These are phyloP conservation scores for Nipponia nippon DNA, from an alignment of 2,113 vertebrate genomes.

Conservation along the genomic window DNA sequence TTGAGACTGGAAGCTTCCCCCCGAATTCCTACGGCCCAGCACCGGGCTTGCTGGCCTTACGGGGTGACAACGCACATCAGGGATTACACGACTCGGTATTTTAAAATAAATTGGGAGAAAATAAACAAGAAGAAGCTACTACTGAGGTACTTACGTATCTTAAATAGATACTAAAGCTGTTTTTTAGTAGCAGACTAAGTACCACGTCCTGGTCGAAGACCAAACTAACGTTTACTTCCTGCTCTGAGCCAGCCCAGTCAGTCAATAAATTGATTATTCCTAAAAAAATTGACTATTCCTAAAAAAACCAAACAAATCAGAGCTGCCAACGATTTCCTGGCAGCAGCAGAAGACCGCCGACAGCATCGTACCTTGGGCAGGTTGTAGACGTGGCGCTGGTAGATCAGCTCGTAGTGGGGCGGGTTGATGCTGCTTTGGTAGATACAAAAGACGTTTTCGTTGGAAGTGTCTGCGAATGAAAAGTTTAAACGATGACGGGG, in stretches of 20 bases:
- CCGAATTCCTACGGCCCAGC: rapidly evolving
- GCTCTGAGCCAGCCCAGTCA: neutral
- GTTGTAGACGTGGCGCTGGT: conserved; percentile 89
- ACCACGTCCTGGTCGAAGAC: rapidly evolving
- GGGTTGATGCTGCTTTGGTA: conserved; percentile 91
- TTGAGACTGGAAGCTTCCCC: neutral
- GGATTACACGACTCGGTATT: rapidly evolving
- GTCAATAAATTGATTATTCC: neutral
- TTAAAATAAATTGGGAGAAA: neutral
- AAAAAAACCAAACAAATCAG: neutral
- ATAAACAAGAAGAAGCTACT: neutral
- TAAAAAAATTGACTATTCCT: neutral
- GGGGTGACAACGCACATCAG: neutral
- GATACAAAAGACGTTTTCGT: conserved; percentile 92
- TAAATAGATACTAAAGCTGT: neutral
- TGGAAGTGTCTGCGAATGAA: conserved; percentile 80
- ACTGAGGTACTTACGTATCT: neutral
- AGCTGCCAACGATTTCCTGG: neutral
- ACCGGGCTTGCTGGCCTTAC: rapidly evolving
- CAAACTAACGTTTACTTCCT: neutral
- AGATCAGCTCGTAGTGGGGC: conserved; percentile 93
- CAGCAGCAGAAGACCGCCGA: rapidly evolving
- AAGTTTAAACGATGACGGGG: neutral
- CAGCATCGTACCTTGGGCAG: conserved; percentile 83
- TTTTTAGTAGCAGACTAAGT: neutral